Evolutionary conservation across 2,888 invertebrate genomes (phyloP).

Genomic region (Drosophila gaucha): DNA sequence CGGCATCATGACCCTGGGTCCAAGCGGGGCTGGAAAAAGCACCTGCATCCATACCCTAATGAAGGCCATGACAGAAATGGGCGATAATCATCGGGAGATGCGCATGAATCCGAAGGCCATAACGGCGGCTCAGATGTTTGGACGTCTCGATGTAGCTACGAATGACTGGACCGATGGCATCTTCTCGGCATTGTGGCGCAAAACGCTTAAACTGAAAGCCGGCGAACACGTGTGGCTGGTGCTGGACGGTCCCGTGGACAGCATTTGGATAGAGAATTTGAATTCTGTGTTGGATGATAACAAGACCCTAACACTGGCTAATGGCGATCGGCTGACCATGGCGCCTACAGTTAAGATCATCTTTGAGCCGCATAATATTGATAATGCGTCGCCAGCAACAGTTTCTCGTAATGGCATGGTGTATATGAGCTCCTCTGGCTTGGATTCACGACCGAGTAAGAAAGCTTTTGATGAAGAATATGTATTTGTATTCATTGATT

Average conservation of each 20-base stretch:
- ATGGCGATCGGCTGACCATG: conserved; percentile 97
- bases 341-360: conserved; percentile 97
- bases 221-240: conserved; percentile 97
- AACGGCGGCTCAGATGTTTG: conserved; percentile 99
- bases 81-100: conserved; percentile 95
- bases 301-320: conserved; percentile 96
- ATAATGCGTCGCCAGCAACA: conserved; percentile 98
- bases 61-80: conserved; percentile 94
- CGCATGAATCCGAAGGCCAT: conserved; percentile 99
- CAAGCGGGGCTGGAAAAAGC: conserved; percentile 97
- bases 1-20: conserved; percentile 98
- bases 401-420: conserved; percentile 97
- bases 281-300: conserved; percentile 99
- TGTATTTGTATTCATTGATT: background rate
- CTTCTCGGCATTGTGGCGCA: conserved; percentile 98
- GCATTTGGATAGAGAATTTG: conserved; percentile 99
- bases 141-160: conserved; percentile 97
- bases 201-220: conserved; percentile 94
- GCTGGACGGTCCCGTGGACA: conserved; percentile 97
- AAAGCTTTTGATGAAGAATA: background rate
- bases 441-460: conserved; percentile 94
- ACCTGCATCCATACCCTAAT: conserved; percentile 94
- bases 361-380: conserved; percentile 98
- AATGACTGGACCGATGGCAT: conserved; percentile 99
- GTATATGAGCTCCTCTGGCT: conserved; percentile 98